A percentile compares a stretch with the other conserved stretches of the same genome.
These are phyloP conservation scores for Aphelinus certus DNA, from an alignment of 1,140 invertebrate genomes.

Conservation along the genomic window DNA sequence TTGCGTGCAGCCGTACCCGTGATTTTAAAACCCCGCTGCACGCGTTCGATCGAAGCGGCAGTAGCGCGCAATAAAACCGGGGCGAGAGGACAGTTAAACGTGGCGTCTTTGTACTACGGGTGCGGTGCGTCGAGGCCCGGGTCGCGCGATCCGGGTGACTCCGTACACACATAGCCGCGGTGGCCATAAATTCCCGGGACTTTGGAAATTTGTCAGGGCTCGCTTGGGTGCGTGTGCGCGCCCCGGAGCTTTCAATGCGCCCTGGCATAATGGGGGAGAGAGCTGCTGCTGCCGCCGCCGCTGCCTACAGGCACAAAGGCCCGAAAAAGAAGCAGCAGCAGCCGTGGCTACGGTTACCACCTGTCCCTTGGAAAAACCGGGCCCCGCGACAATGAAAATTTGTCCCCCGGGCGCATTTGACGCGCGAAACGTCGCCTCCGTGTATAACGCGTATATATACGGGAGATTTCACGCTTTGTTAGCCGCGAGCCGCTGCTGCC, in stretches of 20 bases:
- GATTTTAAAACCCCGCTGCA: too few species aligned
- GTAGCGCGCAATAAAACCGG: too few species aligned
- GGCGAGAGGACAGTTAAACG: too few species aligned
- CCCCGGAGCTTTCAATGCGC: neutral
- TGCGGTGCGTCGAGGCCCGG: neutral
- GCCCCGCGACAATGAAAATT: slow-evolving; percentile 61
- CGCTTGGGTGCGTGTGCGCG: neutral
- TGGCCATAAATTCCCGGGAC: slow-evolving; percentile 19
- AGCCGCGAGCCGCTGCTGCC: slow-evolving; percentile 16
- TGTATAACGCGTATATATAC: slow-evolving; percentile 8
- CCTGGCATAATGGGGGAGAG: slow-evolving; percentile 13
- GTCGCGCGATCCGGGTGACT: neutral
- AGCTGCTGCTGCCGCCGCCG: neutral
- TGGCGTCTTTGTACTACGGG: too few species aligned
- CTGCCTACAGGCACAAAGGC: neutral
- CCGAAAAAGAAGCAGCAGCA: slow-evolving; percentile 16
- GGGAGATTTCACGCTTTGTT: slow-evolving; percentile 62
- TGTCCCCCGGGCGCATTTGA: slow-evolving; percentile 60
- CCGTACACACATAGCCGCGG: too few species aligned
- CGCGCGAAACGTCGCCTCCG: slow-evolving; percentile 54
- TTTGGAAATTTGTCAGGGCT: slow-evolving; percentile 35
- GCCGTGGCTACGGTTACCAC: slow-evolving; percentile 51
- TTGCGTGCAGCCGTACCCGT: too few species aligned
- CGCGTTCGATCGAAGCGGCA: too few species aligned
- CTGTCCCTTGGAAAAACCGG: slow-evolving; percentile 52